Evolutionary conservation across 2,888 invertebrate genomes (phyloP).

Genomic region (Chydorus sphaericus): DNA sequence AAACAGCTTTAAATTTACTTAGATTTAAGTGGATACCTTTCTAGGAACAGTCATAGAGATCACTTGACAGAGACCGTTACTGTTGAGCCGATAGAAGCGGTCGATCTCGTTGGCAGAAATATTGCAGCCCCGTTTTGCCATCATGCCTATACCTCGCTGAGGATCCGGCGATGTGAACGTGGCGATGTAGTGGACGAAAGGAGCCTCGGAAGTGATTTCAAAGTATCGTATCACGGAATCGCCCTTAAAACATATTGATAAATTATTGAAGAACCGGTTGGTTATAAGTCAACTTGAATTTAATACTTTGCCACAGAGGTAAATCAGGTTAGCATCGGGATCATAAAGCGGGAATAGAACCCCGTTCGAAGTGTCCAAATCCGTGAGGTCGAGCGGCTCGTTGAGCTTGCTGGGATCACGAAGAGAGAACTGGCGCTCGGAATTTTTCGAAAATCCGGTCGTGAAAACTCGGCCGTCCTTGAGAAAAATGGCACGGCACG

Average conservation of each 20-base stretch:
- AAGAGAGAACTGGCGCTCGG: slow-evolving; percentile 91
- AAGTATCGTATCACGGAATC: slow-evolving; percentile 94
- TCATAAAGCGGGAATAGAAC: slow-evolving; percentile 95
- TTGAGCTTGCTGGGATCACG: slow-evolving; percentile 73
- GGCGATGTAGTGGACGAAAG: slow-evolving; percentile 91
- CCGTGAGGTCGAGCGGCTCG: slow-evolving; percentile 82
- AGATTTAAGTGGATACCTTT: slow-evolving; percentile 40
- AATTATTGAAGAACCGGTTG: neutral
- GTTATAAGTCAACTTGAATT: neutral
- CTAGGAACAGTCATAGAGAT: slow-evolving; percentile 94
- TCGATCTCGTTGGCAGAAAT: slow-evolving; percentile 86
- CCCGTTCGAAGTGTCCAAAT: slow-evolving; percentile 87
- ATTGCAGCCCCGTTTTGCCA: slow-evolving; percentile 96
- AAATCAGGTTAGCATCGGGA: slow-evolving; percentile 86
- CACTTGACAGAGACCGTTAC: slow-evolving; percentile 83
- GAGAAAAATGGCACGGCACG: slow-evolving; percentile 75
- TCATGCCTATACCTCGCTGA: slow-evolving; percentile 89
- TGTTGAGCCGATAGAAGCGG: slow-evolving; percentile 89
- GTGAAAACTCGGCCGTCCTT: slow-evolving; percentile 83
- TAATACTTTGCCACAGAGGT: slow-evolving; percentile 66
- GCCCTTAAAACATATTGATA: slow-evolving; percentile 35
- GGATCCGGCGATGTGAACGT: slow-evolving; percentile 96
- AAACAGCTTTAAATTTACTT: neutral
- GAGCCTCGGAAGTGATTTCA: slow-evolving; percentile 84
- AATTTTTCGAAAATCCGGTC: slow-evolving; percentile 93